These are phyloP conservation scores for Tholera decimalis DNA, from an alignment of 2,888 invertebrate genomes.

Conservation along the genomic window DNA sequence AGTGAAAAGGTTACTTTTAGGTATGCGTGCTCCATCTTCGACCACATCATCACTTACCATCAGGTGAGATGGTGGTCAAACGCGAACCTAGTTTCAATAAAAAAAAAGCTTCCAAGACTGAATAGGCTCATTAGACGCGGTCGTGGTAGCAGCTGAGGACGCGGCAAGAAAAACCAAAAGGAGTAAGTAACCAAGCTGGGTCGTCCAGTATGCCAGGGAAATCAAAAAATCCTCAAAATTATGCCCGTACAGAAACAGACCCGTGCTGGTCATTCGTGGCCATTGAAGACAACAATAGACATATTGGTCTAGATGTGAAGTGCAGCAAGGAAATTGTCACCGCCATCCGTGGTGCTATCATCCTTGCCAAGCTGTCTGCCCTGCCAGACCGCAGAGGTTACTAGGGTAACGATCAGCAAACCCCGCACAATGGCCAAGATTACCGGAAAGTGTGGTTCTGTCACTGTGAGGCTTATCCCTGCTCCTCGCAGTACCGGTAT, in stretches of 20 bases:
- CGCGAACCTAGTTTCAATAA: no score
- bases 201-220: conserved; percentile 98
- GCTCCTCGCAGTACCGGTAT: conserved; percentile 99
- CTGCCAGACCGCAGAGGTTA: conserved; percentile 99
- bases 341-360: conserved; percentile 99
- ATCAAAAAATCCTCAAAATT: conserved; percentile 98
- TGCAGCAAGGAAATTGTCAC: conserved; percentile 99
- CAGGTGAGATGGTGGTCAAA: no score
- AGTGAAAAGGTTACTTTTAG: no score
- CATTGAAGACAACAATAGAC: conserved; percentile 99
- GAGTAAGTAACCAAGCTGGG: conserved; percentile 99
- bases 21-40: no score
- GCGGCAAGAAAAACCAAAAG: conserved; percentile 98
- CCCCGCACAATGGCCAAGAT: conserved; percentile 99
- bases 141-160: conserved; percentile 95
- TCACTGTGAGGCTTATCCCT: conserved; percentile 99
- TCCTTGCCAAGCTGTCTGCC: conserved; percentile 99
- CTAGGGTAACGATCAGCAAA: conserved; percentile 99
- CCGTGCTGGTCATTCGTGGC: conserved; percentile 99
- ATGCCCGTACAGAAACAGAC: conserved; percentile 99
- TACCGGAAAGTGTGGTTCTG: conserved; percentile 99
- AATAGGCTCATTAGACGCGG: no score
- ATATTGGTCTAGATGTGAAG: conserved; percentile 99
- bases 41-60: no score
- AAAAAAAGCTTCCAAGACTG: no score